phyloP scores from a whole-genome alignment of 30 jellyfish, hydroid and myxozoan species.

The Cassiopea xamachana region DNA sequence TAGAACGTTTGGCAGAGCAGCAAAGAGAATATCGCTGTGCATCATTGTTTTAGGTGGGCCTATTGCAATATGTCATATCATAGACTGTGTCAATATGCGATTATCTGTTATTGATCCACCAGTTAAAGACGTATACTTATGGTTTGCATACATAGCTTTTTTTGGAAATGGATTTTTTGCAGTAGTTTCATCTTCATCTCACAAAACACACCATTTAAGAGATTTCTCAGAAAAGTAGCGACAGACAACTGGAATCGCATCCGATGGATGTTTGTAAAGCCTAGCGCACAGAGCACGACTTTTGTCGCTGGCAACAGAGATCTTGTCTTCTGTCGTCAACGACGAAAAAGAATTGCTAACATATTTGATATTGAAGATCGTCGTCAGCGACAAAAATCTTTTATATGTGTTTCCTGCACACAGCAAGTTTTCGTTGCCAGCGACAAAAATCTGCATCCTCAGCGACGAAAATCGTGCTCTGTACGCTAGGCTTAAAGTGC shows the following conservation, averaged over 20 bases:
- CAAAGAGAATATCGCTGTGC: not conserved
- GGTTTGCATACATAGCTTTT: not conserved
- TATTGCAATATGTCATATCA: not conserved
- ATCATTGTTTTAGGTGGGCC: not conserved
- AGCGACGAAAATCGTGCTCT: no score
- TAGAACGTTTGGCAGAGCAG: not conserved
- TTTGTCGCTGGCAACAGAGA: no score
- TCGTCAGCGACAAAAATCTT: no score
- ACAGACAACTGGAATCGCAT: not conserved
- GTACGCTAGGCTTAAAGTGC: no score
- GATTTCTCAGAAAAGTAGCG: not conserved
- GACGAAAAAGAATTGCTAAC: no score
- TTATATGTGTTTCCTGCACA: no score
- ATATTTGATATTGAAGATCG: no score
- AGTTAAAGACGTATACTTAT: not conserved
- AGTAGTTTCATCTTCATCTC: not conserved
- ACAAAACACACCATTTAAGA: not conserved
- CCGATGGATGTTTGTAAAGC: not conserved
- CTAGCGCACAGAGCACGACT: no score
- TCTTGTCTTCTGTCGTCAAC: no score
- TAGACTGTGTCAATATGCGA: not conserved
- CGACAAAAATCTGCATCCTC: no score
- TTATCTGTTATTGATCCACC: not conserved
- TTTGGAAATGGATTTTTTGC: conserved; percentile 11
- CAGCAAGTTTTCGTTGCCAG: no score